Percentiles rank a stretch among this genome's conserved stretches.
Evolutionary conservation across 1,140 invertebrate species (phyloP).

Genomic region (Bombus waltoni): DNA sequence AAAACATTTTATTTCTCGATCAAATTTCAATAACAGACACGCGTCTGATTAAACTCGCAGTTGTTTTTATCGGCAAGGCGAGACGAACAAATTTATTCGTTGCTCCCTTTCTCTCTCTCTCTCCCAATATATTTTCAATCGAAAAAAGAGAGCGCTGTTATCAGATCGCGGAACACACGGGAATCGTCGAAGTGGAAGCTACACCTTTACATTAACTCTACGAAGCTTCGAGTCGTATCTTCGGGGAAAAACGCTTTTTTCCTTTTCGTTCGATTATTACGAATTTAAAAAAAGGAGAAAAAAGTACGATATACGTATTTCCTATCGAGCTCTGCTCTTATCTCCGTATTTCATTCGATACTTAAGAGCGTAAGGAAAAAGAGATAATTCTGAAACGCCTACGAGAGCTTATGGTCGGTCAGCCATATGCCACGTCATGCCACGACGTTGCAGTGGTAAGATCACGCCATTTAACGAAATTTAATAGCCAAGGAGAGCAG

Average conservation of each 20-base stretch:
- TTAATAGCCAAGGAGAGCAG: conserved; percentile 48
- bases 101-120: conserved; percentile 62
- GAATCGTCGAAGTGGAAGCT: conserved; percentile 40
- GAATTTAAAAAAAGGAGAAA: not conserved
- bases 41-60: conserved; percentile 35
- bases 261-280: conserved; percentile 3
- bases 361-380: conserved; percentile 25
- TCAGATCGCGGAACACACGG: conserved; percentile 6
- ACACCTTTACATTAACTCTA: conserved; percentile 16
- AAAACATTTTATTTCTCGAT: conserved; percentile 10
- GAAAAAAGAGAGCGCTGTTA: conserved; percentile 32
- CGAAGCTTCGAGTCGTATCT: conserved; percentile 8
- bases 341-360: not conserved
- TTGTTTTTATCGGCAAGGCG: conserved; percentile 29
- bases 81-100: conserved; percentile 30
- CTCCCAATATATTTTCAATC: conserved; percentile 15
- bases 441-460: conserved; percentile 60
- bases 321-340: conserved; percentile 11
- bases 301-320: conserved; percentile 3
- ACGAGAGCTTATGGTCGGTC: conserved; percentile 39
- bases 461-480: conserved; percentile 60
- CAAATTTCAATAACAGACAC: conserved; percentile 38
- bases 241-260: not conserved
- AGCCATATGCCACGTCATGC: conserved; percentile 65
- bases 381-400: conserved; percentile 35